These are phyloP conservation scores for Arnoldichthys spilopterus DNA, from an alignment of 2,797 vertebrate genomes.

Conservation along the genomic window DNA sequence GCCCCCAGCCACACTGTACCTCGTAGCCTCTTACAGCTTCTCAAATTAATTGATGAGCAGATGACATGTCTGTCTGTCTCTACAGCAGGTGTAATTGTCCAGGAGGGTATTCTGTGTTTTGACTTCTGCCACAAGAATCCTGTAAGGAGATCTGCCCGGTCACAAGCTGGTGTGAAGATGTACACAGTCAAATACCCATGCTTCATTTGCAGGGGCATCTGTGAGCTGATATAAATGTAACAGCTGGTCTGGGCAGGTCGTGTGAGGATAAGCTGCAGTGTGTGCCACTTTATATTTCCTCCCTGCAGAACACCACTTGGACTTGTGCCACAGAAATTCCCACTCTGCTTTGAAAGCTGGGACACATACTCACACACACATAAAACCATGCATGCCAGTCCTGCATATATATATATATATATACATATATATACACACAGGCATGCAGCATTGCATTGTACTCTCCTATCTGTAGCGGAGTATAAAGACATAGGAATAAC, in stretches of 20 bases:
- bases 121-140: not conserved
- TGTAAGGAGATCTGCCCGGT: conserved; percentile 4
- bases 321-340: conserved; percentile 19
- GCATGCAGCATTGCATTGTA: not conserved
- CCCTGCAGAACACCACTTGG: conserved; percentile 39
- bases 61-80: not conserved
- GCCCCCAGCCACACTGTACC: too few species aligned
- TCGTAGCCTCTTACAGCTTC: too few species aligned
- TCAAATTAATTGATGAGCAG: not conserved
- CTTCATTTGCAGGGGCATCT: not conserved
- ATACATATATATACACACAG: too few species aligned
- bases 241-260: conserved; percentile 59
- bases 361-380: not conserved
- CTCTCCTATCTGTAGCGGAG: not conserved
- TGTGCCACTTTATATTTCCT: conserved; percentile 60
- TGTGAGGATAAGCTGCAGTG: conserved; percentile 60
- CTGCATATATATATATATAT: not conserved
- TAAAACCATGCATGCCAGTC: not conserved
- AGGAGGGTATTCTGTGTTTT: not conserved
- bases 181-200: not conserved
- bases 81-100: not conserved
- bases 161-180: conserved; percentile 24
- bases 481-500: too few species aligned
- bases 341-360: not conserved
- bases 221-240: conserved; percentile 63